Base-by-base conservation (phyloP, 2,888 invertebrate genomes). In the Drosophila meridiana region DNA sequence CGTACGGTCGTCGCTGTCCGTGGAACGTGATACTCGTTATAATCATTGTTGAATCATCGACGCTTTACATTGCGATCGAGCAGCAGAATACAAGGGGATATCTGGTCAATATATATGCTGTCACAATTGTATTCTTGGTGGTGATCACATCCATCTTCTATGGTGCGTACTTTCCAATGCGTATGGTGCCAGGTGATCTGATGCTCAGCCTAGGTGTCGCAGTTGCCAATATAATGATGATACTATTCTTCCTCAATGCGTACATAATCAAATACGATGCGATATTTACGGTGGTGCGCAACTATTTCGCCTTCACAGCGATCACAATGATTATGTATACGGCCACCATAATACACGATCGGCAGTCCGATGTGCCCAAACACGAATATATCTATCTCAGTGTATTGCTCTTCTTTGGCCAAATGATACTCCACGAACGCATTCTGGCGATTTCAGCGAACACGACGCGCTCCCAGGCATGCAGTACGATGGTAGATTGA, bases 161-260 rank as follows among this genome's bases (percentile, higher is more conserved):
- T 56, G 85, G 90, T 2, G 88, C 85, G 13, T 89, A 89, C 56
- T 73, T 86, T 32, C 88, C 90, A 13, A 87, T 89, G 90, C 75
- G 71, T 6, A 3, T 82, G 14, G 76, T 86, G 3, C 85, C 85
- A 1, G 85, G 85, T 9, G 90, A 86, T 43, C 36, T 86, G 42
- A 20, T 82, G 45, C 71, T 89, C 4, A 86, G 90, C 40, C n/a
- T 80, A 0, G n/a, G 80, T 5, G 68, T 87, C 13, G 88, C 83
- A 1, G 8, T 70, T 9, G 60, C 71, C 34, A 82, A 87, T 14
- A 66, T 86, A 0, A 75, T 86, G 76, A 36, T 86, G 36, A 26
- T 70, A 0, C 0, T 73, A 0, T 86, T 85, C 59, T 87, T 86
- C 20, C 26, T 86, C 20, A 86, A 86, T 9, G 66, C 48, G 13